Evolutionary conservation across 2,888 invertebrate genomes (phyloP).

Genomic region (Stegana nigrithorax): DNA sequence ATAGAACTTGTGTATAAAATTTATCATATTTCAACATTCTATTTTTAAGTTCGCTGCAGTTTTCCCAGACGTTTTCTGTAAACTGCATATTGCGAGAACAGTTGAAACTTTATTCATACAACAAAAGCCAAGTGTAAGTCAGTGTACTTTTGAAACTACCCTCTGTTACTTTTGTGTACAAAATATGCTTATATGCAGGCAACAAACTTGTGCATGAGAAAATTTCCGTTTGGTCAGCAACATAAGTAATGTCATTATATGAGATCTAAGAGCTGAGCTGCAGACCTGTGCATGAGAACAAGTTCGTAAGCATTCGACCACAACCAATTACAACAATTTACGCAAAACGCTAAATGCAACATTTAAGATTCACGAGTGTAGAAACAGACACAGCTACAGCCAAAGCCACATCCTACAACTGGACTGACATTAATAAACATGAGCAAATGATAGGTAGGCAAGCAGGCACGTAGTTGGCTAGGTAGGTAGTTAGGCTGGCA

Average conservation of each 20-base stretch:
- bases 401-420: not conserved
- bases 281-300: too few relatives aligned
- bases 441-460: conserved; percentile 33
- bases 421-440: conserved; percentile 51
- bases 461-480: not conserved
- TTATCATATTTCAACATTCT: too few relatives aligned
- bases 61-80: too few relatives aligned
- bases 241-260: not conserved
- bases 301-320: conserved; percentile 51
- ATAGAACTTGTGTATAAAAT: too few relatives aligned
- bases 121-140: too few relatives aligned
- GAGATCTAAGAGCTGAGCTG: not conserved
- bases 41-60: too few relatives aligned
- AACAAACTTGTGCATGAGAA: not conserved
- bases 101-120: too few relatives aligned
- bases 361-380: not conserved
- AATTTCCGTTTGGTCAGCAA: not conserved
- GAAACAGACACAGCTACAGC: not conserved
- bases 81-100: too few relatives aligned
- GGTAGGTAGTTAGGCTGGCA: not conserved
- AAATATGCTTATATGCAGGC: not conserved
- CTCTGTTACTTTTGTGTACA: too few relatives aligned
- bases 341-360: conserved; percentile 34
- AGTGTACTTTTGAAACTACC: too few relatives aligned
- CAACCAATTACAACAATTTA: conserved; percentile 57